Conservation (phyloP, 2,797 vertebrate species). For the Fistularia commersonii region DNA sequence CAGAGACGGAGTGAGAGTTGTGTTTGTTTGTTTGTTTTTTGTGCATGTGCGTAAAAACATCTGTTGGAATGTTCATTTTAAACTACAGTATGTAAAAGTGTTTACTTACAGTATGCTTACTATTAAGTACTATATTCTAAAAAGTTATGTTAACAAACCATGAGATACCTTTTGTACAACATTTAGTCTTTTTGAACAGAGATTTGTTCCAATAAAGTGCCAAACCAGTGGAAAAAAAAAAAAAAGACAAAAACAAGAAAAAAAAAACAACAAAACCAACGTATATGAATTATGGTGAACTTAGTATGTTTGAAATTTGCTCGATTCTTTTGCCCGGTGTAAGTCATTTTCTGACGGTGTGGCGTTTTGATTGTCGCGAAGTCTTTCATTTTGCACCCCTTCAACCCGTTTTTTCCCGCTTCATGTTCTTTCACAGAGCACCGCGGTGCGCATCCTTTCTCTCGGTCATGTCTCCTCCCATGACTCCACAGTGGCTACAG, state of each 20-base stretch:
- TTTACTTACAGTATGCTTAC: conserved; percentile 91
- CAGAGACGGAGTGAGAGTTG: conserved; percentile 57
- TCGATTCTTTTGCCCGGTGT: conserved; percentile 78
- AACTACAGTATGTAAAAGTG: conserved; percentile 87
- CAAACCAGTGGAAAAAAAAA: conserved; percentile 81
- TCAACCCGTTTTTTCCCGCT: conserved; percentile 30
- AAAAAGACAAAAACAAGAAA: conserved; percentile 60
- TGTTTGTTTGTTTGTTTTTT: conserved; percentile 81
- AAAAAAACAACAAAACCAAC: conserved; percentile 67
- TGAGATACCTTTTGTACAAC: conserved; percentile 84
- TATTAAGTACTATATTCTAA: conserved; percentile 85
- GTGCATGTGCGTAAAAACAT: conserved; percentile 96
- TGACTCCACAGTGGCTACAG: conserved; percentile 65
- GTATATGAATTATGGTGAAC: conserved; percentile 74
- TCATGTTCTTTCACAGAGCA: conserved; percentile 66
- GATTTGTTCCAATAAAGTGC: conserved; percentile 97
- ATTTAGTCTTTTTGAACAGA: conserved; percentile 88
- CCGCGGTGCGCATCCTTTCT: conserved; percentile 76
- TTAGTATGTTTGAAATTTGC: conserved; percentile 81
- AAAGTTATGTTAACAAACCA: conserved; percentile 82
- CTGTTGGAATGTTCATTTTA: conserved; percentile 94
- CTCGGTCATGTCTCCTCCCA: conserved; percentile 69
- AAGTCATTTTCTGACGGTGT: conserved; percentile 72
- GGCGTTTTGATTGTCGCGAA: conserved; percentile 69
- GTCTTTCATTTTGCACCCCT: conserved; percentile 61